phyloP scores from a whole-genome alignment of 2,888 invertebrate species.

The Brachylomia viminalis region DNA sequence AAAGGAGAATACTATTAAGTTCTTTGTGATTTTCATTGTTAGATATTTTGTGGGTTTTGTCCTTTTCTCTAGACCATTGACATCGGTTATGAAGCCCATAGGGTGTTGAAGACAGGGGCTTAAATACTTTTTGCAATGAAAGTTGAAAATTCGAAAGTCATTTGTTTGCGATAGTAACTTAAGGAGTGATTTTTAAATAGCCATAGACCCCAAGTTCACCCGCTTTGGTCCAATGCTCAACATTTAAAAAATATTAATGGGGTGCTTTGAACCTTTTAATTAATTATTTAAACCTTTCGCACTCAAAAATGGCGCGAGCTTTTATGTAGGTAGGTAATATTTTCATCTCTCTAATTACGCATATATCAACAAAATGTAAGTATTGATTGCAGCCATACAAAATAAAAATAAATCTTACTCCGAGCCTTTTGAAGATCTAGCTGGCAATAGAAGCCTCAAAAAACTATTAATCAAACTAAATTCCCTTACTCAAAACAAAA shows the following conservation, averaged over 20 bases:
- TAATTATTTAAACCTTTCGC: not conserved
- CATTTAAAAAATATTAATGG: no score
- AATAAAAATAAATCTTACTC: no score
- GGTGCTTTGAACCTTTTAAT: not conserved
- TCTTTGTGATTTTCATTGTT: conserved; percentile 13
- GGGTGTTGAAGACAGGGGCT: not conserved
- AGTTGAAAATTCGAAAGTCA: not conserved
- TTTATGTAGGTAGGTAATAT: not conserved
- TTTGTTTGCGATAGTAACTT: not conserved
- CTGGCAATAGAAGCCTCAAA: not conserved
- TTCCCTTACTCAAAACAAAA: not conserved
- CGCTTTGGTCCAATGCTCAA: not conserved
- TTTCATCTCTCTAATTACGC: not conserved
- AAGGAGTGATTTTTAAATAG: not conserved
- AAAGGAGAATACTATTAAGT: conserved; percentile 20
- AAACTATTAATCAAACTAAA: not conserved
- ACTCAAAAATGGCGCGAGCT: not conserved
- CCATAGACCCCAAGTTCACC: not conserved
- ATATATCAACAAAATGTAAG: not conserved
- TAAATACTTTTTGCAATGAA: not conserved
- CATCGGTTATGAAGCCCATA: not conserved
- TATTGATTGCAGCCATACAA: no score
- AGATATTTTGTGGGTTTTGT: conserved; percentile 7
- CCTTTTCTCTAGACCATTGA: not conserved
- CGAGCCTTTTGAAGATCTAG: no score